Conservation (phyloP, 2,113 vertebrate genomes). For the Artemisiospiza belli region DNA sequence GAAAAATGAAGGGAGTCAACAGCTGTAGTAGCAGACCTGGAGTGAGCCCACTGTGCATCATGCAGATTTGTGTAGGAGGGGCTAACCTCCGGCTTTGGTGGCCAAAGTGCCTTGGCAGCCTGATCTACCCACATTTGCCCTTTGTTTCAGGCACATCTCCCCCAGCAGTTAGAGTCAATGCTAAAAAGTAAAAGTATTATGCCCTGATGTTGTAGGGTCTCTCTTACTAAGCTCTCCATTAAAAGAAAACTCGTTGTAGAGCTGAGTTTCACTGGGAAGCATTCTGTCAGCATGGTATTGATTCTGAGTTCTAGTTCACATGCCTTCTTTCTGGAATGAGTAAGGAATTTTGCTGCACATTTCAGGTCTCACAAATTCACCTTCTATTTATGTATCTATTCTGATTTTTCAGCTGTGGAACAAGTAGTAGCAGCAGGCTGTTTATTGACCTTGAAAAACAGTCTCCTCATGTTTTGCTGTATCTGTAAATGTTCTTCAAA, state of each 20-base stretch:
- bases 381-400: background rate
- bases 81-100: background rate
- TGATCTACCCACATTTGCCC: background rate
- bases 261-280: background rate
- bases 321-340: background rate
- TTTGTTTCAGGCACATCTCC: background rate
- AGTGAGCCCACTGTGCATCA: background rate
- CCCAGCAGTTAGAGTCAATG: background rate
- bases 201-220: background rate
- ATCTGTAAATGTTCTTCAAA: background rate
- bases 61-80: background rate
- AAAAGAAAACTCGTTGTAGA: background rate
- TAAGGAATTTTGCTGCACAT: background rate
- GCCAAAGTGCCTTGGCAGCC: background rate
- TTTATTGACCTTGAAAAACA: background rate
- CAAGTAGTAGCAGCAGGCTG: background rate
- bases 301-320: background rate
- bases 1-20: background rate
- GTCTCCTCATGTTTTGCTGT: background rate
- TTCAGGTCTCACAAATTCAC: background rate
- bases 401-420: background rate
- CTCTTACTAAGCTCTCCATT: background rate
- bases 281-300: background rate
- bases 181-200: background rate
- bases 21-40: background rate